Percentiles rank a stretch among this genome's conserved stretches.
Evolutionary conservation across 2,797 vertebrate species (phyloP).

Genomic region (Poeciliopsis infans): DNA sequence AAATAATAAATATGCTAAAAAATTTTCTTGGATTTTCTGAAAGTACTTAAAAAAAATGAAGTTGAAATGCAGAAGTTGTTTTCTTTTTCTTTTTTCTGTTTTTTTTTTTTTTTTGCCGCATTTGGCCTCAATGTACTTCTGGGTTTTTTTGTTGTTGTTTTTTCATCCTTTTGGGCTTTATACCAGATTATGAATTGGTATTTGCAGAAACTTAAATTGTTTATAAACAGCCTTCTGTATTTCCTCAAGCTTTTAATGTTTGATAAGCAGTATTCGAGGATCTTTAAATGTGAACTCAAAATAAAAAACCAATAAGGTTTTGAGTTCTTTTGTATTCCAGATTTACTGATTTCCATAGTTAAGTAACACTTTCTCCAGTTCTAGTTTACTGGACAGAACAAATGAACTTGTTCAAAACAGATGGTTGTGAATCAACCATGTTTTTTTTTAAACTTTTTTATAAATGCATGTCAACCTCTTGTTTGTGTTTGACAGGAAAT

Average conservation of each 20-base stretch:
- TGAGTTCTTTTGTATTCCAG: no score
- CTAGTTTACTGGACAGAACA: neutral
- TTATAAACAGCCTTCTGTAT: neutral
- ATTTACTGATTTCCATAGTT: no score
- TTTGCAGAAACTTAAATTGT: neutral
- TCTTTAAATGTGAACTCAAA: neutral
- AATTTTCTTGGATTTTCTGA: neutral
- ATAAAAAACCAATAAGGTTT: neutral
- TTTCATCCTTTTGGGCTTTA: no score
- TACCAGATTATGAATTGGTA: neutral
- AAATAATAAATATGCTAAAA: neutral
- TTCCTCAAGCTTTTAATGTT: neutral
- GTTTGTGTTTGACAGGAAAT: slow-evolving; percentile 86
- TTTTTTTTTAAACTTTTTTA: neutral
- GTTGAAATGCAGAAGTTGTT: neutral
- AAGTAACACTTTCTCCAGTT: neutral
- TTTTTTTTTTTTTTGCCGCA: neutral
- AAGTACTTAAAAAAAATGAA: neutral
- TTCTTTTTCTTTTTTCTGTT: neutral
- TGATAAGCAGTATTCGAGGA: neutral
- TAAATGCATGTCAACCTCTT: neutral
- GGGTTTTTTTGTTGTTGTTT: neutral
- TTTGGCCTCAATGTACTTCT: neutral
- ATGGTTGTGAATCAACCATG: neutral
- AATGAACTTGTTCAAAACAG: neutral